Base-by-base conservation (phyloP, 2,797 vertebrate species). In the Sebastes minor region DNA sequence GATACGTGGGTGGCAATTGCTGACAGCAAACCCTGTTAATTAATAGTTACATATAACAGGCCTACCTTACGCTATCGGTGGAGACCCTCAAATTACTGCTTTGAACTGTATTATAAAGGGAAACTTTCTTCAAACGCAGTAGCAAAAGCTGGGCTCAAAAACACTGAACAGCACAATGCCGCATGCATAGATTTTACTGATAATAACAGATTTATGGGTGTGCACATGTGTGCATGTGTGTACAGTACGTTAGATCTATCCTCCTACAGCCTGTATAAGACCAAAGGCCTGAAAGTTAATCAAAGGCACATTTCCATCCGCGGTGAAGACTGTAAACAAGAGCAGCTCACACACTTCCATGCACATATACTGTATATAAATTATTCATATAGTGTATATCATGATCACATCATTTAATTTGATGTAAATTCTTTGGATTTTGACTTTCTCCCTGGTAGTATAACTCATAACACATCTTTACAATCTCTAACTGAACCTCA, bases 1-100 rank as follows among this genome's bases (percentile, higher is more conserved):
- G 2, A 88, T 64, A 73, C 28, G 81, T 87, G 85, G 90, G 89
- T 55, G 81, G 84, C 55, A 60, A 74, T 12, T 52, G 83, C 78
- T 86, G 87, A 85, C 88, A 85, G 76, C 71, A 73, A 77, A 81
- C 33, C 42, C 57, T 83, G 76, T 71, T 92, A 92, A 93, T 93
- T 82, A 84, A 73, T 78, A 84, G 75, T 82, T 89, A 60, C 72
- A 72, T 27, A 59, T 53, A 60, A 49, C 46, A 49, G 75, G 64
- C 22, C 55, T 76, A 79, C 52, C 56, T 74, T 74, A 53, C 10
- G 32, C 62, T 70, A 42, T 53, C 13, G 2, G 64, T 78, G 74
- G 87, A 81, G 76, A 88, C 84, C 88, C 81, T 66, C 32, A 87
- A 53, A 89, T 92, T 90, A 92, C 38, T 71, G 79, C 70, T 71